phyloP scores from a whole-genome alignment of 2,797 vertebrate genomes.

The Merluccius polli region DNA sequence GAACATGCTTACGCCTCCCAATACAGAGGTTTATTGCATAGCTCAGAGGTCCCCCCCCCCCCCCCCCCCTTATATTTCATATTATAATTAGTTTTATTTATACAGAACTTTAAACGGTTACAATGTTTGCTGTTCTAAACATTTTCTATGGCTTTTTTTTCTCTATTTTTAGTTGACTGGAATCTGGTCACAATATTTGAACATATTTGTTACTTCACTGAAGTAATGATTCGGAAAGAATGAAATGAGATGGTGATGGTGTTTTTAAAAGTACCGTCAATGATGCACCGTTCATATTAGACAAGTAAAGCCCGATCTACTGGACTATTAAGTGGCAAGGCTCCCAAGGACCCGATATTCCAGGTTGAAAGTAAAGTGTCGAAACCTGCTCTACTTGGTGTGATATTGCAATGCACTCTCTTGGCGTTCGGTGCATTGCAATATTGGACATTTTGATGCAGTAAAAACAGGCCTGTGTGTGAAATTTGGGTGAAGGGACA shows the following conservation, averaged over 20 bases:
- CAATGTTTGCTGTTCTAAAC: constrained; percentile 15
- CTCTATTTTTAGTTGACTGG: constrained; percentile 40
- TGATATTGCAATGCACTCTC: background rate
- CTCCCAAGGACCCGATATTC: background rate
- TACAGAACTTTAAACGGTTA: constrained; percentile 21
- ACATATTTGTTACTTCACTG: constrained; percentile 44
- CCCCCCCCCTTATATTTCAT: background rate
- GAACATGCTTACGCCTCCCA: background rate
- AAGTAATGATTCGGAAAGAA: constrained; percentile 42
- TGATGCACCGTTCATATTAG: too few species aligned
- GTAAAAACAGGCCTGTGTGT: background rate
- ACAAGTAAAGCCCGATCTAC: background rate
- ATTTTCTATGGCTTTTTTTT: constrained; percentile 29
- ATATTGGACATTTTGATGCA: background rate
- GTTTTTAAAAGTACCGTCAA: background rate
- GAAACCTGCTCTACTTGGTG: background rate
- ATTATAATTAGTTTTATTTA: constrained; percentile 45
- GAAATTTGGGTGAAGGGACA: background rate
- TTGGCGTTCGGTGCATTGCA: background rate
- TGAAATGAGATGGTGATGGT: constrained; percentile 12
- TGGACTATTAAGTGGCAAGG: background rate
- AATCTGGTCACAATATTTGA: constrained; percentile 43
- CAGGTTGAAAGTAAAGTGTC: background rate
- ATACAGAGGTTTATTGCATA: background rate
- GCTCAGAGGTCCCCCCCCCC: background rate